These are phyloP conservation scores for Camelus dromedarius DNA, from an alignment of 2,113 vertebrate species.

Conservation along the genomic window DNA sequence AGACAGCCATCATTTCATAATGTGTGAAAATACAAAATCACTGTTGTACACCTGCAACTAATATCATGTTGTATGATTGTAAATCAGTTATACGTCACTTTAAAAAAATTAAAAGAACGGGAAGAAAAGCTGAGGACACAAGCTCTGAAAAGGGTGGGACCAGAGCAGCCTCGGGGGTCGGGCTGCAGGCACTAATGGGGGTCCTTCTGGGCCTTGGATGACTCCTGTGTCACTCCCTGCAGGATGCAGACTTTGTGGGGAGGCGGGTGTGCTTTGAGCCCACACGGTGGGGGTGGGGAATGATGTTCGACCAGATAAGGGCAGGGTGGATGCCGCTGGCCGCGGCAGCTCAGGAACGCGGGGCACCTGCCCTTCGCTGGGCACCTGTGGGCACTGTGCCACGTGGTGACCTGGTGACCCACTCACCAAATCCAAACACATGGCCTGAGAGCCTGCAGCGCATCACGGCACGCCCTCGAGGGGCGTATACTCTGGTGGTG, in stretches of 20 bases:
- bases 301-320: background rate
- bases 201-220: background rate
- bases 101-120: background rate
- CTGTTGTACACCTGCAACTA: background rate
- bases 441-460: rapidly evolving
- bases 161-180: background rate
- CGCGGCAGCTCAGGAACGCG: rapidly evolving
- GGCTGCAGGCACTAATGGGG: rapidly evolving
- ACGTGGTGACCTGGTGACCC: rapidly evolving
- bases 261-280: background rate
- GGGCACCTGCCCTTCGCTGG: rapidly evolving
- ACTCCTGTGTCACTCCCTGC: background rate
- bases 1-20: background rate
- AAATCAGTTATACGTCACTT: background rate
- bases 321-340: rapidly evolving
- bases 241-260: background rate
- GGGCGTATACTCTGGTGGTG: background rate
- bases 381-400: no score
- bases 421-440: rapidly evolving
- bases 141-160: background rate
- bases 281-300: background rate
- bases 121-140: background rate
- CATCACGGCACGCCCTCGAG: rapidly evolving
- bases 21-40: background rate
- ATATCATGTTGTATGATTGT: background rate